Base-by-base conservation (phyloP, 2,797 vertebrate species). In the Mormyrus hasselquistii region DNA sequence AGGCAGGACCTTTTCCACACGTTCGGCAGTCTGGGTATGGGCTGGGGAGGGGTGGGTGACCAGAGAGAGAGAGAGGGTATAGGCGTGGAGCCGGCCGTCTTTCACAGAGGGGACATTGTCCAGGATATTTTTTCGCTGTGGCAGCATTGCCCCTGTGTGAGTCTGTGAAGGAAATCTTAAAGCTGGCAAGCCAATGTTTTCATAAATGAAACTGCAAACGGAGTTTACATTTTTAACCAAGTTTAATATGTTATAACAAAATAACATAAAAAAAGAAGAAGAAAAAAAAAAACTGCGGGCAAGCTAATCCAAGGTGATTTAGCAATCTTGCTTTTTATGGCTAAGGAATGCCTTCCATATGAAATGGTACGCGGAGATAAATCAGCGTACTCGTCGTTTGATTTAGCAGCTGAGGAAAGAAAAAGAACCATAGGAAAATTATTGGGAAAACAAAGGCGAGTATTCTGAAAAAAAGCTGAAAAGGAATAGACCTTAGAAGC, bases 71-170 rank as follows among this genome's bases (percentile, higher is more conserved):
- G 10, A 25, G 76, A 5, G 49, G 83, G 47, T 34, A 34, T 34
- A 16, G n/a, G 47, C 19, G 49, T 14, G 25, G 34, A 79, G 44
- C 41, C 4, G 38, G 10, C 84, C 22, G 52, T 41, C 89, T 92
- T 92, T 93, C 94, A 95, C 95, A 96, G 94, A 95, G 93, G 94
- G 88, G 93, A 94, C 93, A 94, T 94, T 95, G 94, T 95, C 73
- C 91, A 3, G 89, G 41, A 88, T 92, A 92, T 92, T 91, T 93
- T 92, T 91, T 91, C 5, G 91, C 91, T 93, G 92, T 92, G 92
- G 95, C 93, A 94, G 92, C 92, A 93, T 94, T 92, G 89, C 92
- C 91, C 92, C 93, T 94, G 92, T 94, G 90, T 91, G 91, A 92
- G 92, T 44, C 90, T n/a, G 89, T 90, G 88, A 92, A 90, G 91